phyloP scores from a whole-genome alignment of 2,888 invertebrate genomes.

The Chironomus tentans region DNA sequence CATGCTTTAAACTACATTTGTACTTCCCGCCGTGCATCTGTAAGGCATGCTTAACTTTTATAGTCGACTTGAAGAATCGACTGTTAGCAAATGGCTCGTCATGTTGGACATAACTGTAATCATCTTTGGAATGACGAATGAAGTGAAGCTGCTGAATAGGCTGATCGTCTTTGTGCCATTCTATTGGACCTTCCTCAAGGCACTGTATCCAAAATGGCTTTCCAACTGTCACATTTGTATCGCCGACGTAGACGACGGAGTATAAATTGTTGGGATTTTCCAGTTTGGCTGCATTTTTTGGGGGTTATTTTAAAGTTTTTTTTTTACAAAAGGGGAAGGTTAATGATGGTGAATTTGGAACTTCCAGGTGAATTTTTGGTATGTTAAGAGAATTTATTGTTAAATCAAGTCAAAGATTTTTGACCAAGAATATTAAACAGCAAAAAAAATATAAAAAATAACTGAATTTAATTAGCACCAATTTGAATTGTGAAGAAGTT shows the following conservation, averaged over 20 bases:
- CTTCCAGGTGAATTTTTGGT: too few relatives aligned
- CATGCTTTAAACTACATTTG: constrained; percentile 38
- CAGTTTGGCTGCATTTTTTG: background rate
- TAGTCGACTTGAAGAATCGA: constrained; percentile 37
- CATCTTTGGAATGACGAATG: constrained; percentile 40
- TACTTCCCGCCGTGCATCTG: constrained; percentile 41
- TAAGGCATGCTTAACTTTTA: constrained; percentile 39
- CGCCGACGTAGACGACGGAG: constrained; percentile 37
- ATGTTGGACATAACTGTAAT: background rate
- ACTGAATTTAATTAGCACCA: too few relatives aligned
- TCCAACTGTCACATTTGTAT: constrained; percentile 39
- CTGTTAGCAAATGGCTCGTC: background rate
- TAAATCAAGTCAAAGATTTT: too few relatives aligned
- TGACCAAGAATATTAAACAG: too few relatives aligned
- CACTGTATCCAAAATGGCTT: constrained; percentile 40
- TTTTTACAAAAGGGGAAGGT: too few relatives aligned
- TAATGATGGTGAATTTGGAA: too few relatives aligned
- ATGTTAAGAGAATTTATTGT: too few relatives aligned
- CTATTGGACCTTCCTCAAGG: constrained; percentile 39
- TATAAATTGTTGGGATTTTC: constrained; percentile 8
- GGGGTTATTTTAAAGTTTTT: too few relatives aligned
- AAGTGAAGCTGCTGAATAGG: constrained; percentile 36
- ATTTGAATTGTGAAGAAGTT: too few relatives aligned
- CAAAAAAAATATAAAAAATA: too few relatives aligned
- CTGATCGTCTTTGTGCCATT: constrained; percentile 40